Percentiles rank a stretch among this genome's conserved stretches.
phyloP scores from a whole-genome alignment of 2,888 invertebrate genomes.

The Eulithis testata region DNA sequence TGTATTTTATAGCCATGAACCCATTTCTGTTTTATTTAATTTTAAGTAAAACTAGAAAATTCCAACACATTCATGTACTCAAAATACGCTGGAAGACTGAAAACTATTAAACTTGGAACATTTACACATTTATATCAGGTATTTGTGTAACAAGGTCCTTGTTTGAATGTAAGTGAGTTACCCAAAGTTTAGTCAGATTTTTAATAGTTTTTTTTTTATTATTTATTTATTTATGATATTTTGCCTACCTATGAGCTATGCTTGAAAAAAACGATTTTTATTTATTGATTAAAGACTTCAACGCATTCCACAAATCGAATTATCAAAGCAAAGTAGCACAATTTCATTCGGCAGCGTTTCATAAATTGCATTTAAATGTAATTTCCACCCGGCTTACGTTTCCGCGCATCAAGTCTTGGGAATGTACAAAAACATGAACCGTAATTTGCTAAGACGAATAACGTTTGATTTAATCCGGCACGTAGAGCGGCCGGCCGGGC shows the following conservation, averaged over 20 bases:
- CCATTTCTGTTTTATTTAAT: no score
- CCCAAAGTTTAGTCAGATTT: no score
- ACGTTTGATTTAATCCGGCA: constrained; percentile 82
- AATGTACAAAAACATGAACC: constrained; percentile 75
- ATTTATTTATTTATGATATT: no score
- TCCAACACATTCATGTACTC: neutral
- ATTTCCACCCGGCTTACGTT: constrained; percentile 64
- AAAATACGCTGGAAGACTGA: constrained; percentile 6
- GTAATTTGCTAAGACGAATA: constrained; percentile 83
- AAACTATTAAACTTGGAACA: constrained; percentile 10
- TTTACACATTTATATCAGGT: neutral
- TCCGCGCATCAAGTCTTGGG: constrained; percentile 65
- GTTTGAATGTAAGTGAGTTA: constrained; percentile 22
- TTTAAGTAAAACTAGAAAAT: no score
- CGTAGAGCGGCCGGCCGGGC: constrained; percentile 66
- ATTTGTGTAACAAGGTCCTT: no score
- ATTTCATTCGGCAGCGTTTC: constrained; percentile 54
- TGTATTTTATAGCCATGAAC: no score
- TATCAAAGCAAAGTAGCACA: constrained; percentile 41
- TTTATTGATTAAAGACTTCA: constrained; percentile 1
- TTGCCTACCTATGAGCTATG: no score
- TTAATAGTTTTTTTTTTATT: no score
- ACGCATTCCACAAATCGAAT: constrained; percentile 32
- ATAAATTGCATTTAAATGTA: constrained; percentile 66
- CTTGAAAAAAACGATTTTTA: no score